These are phyloP conservation scores for Drosophila takahashii DNA, from an alignment of 1,140 invertebrate genomes.

Conservation along the genomic window DNA sequence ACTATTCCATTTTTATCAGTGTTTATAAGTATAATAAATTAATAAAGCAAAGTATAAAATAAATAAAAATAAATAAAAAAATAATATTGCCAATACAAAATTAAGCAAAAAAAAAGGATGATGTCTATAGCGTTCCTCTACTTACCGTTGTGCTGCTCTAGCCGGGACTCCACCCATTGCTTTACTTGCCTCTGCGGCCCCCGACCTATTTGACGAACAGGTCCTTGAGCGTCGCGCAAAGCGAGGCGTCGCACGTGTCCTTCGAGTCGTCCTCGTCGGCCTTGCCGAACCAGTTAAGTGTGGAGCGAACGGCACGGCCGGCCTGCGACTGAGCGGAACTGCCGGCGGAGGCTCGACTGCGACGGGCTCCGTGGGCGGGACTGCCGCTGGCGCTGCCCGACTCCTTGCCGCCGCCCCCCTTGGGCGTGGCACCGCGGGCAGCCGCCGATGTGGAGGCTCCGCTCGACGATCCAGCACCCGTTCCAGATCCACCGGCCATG, in stretches of 20 bases:
- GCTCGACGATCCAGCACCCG: conserved; percentile 74
- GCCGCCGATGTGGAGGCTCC: conserved; percentile 74
- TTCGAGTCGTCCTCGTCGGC: conserved; percentile 87
- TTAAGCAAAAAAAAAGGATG: neutral
- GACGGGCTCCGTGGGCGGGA: conserved; percentile 21
- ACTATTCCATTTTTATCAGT: too few relatives aligned
- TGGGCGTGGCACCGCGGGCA: conserved; percentile 69
- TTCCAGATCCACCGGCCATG: conserved; percentile 55
- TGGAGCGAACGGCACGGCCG: conserved; percentile 73
- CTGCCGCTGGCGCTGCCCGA: conserved; percentile 37
- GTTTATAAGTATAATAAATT: too few relatives aligned
- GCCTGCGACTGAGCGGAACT: conserved; percentile 73
- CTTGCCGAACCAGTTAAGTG: conserved; percentile 80
- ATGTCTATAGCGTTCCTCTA: neutral
- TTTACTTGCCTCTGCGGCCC: conserved; percentile 64
- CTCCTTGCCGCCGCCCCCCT: conserved; percentile 23
- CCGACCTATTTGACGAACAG: conserved; percentile 90
- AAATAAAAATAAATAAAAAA: too few relatives aligned
- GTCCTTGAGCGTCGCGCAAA: conserved; percentile 92
- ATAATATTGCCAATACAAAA: neutral
- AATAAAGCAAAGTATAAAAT: too few relatives aligned
- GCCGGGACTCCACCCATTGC: conserved; percentile 14
- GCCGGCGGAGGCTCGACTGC: conserved; percentile 52
- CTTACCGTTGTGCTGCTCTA: conserved; percentile 44
- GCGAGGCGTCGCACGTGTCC: conserved; percentile 90